Evolutionary conservation across 2,113 vertebrate genomes (phyloP).

Genomic region (Ornithorhynchus anatinus): DNA sequence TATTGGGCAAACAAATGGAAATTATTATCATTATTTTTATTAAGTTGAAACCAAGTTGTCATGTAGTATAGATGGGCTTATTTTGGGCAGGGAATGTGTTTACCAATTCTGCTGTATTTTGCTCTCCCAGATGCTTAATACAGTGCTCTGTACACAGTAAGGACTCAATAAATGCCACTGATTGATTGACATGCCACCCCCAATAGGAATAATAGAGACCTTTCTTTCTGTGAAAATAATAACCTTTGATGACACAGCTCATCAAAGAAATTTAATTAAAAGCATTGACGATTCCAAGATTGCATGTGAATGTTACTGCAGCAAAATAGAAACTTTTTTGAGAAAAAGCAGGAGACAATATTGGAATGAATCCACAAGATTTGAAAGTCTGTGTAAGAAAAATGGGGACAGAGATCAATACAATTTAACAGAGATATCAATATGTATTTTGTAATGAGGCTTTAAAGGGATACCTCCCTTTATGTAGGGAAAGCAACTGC

Average conservation of each 20-base stretch:
- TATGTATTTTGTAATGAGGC: constrained; percentile 30
- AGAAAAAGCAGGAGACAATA: constrained; percentile 58
- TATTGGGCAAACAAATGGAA: not conserved
- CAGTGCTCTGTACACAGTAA: too few species aligned
- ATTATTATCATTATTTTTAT: not conserved
- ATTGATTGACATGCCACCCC: too few species aligned
- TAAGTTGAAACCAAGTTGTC: not conserved
- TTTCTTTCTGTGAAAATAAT: constrained; percentile 32
- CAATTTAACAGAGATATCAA: constrained; percentile 38
- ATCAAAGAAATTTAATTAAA: constrained; percentile 41
- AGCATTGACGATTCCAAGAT: not conserved
- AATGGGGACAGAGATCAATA: constrained; percentile 30
- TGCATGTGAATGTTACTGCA: constrained; percentile 30
- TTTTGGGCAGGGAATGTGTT: too few species aligned
- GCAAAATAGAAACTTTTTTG: constrained; percentile 65
- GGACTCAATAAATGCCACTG: too few species aligned
- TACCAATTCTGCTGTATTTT: too few species aligned
- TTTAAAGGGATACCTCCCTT: not conserved
- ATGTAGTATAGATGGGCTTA: not conserved
- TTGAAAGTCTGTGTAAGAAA: constrained; percentile 59
- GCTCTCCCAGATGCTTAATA: too few species aligned
- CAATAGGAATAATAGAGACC: too few species aligned
- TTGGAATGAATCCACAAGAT: constrained; percentile 48
- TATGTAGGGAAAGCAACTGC: not conserved
- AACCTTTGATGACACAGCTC: constrained; percentile 51